Evolutionary conservation across 1,140 invertebrate genomes (phyloP).

Genomic region (Camponotus pennsylvanicus): DNA sequence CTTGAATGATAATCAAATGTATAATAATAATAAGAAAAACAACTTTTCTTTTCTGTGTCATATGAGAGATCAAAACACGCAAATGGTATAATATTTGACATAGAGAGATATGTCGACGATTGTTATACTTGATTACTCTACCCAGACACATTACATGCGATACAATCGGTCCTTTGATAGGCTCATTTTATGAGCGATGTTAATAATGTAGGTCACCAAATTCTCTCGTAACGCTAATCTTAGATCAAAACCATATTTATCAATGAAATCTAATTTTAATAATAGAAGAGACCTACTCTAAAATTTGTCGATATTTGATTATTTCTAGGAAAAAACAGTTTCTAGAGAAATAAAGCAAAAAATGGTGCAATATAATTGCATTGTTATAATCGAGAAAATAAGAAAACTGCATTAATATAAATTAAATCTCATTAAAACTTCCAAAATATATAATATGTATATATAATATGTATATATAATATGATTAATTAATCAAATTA

Average conservation of each 20-base stretch:
- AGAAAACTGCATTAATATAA: background rate
- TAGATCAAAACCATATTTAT: background rate
- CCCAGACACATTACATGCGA: background rate
- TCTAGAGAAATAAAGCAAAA: too few species aligned
- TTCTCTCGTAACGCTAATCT: background rate
- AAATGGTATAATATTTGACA: background rate
- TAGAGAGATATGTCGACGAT: background rate
- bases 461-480: too few species aligned
- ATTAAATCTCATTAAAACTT: background rate
- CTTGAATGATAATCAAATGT: background rate
- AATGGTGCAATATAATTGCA: background rate
- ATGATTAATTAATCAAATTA: too few species aligned
- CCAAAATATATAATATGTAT: too few species aligned
- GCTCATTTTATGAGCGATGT: constrained; percentile 14
- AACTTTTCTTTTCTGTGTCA: background rate
- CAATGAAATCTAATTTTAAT: background rate
- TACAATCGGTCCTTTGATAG: constrained; percentile 7
- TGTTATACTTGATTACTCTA: background rate
- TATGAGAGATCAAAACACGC: background rate
- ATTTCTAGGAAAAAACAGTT: background rate
- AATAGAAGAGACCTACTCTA: background rate
- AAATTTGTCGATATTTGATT: background rate
- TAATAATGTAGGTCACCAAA: constrained; percentile 3
- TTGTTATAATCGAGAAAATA: background rate
- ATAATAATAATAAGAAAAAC: constrained; percentile 5